phyloP scores from a whole-genome alignment of 2,888 invertebrate genomes.

The Camponotus fellah region DNA sequence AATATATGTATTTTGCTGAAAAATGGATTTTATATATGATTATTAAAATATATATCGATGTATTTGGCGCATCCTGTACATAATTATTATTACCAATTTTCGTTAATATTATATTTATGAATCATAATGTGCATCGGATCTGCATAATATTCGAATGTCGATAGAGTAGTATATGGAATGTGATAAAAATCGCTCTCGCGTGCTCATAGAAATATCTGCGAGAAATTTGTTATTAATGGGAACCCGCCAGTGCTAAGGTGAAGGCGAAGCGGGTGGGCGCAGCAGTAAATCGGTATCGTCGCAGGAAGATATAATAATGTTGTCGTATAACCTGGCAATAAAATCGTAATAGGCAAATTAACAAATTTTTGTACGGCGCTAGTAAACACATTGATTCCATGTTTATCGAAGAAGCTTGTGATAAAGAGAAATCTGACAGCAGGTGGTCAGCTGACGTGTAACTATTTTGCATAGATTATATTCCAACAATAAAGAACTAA shows the following conservation, averaged over 20 bases:
- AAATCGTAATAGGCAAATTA: constrained; percentile 46
- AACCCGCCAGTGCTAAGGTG: constrained; percentile 29
- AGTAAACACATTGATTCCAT: not conserved
- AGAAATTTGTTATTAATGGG: constrained; percentile 57
- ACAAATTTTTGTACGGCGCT: constrained; percentile 18
- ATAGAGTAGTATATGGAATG: constrained; percentile 45
- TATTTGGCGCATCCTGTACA: constrained; percentile 10
- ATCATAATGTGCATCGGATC: constrained; percentile 6
- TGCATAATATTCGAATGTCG: constrained; percentile 27
- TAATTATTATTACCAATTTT: constrained; percentile 47
- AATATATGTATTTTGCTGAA: not conserved
- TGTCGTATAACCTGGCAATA: constrained; percentile 41
- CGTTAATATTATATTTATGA: constrained; percentile 25
- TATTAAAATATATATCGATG: not conserved
- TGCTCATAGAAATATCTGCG: constrained; percentile 53
- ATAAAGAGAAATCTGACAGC: constrained; percentile 35
- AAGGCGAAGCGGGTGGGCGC: constrained; percentile 31
- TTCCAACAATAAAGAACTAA: constrained; percentile 21
- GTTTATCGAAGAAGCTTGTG: constrained; percentile 34
- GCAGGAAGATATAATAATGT: constrained; percentile 49
- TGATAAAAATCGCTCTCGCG: constrained; percentile 42
- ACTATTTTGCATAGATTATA: constrained; percentile 36
- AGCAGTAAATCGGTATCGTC: constrained; percentile 44
- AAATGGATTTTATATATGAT: not conserved
- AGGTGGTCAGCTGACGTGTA: constrained; percentile 33